Conservation (phyloP, 2,888 invertebrate species). For the Mesorhabditis belari region DNA sequence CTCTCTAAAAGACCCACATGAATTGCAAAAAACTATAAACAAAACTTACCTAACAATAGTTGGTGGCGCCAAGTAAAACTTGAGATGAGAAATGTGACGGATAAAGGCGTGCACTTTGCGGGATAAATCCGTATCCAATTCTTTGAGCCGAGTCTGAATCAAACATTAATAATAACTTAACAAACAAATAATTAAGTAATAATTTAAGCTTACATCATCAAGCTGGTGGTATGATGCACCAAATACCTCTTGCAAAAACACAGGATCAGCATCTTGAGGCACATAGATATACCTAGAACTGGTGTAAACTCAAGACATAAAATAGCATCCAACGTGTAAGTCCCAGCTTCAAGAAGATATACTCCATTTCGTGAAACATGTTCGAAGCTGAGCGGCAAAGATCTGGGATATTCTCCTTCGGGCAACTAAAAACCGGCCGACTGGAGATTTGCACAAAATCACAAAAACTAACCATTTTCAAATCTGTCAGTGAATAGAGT, state of each 20-base stretch:
- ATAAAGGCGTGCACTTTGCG: constrained; percentile 21
- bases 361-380: constrained; percentile 73
- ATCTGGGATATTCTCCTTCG: constrained; percentile 62
- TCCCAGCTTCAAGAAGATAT: constrained; percentile 82
- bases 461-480: constrained; percentile 10
- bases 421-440: background rate
- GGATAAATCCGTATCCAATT: constrained; percentile 19
- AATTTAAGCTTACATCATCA: constrained; percentile 16
- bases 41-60: constrained; percentile 23
- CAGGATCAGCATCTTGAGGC: constrained; percentile 20
- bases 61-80: constrained; percentile 24
- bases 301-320: background rate
- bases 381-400: constrained; percentile 75
- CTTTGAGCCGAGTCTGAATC: constrained; percentile 16
- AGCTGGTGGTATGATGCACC: constrained; percentile 26
- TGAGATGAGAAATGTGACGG: constrained; percentile 19
- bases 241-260: constrained; percentile 24
- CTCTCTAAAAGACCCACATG: constrained; percentile 66
- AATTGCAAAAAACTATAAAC: background rate
- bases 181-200: background rate
- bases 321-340: constrained; percentile 2
- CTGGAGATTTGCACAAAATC: background rate
- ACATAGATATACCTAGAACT: constrained; percentile 19
- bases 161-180: background rate
- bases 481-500: constrained; percentile 74